These are phyloP conservation scores for Mellivora capensis DNA, from an alignment of 2,113 vertebrate genomes.

Conservation along the genomic window DNA sequence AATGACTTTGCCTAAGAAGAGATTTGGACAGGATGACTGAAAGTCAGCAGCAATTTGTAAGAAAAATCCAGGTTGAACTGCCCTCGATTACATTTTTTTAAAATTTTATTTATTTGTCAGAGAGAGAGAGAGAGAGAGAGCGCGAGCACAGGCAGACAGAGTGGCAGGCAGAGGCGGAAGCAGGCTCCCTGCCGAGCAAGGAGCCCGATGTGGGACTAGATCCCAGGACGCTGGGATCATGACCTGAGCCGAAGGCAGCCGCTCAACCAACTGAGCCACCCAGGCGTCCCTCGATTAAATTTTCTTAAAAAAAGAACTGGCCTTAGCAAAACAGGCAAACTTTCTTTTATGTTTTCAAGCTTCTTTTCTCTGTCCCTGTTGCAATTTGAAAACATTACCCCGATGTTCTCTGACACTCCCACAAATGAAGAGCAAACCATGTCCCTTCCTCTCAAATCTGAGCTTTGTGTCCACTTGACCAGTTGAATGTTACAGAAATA, in stretches of 20 bases:
- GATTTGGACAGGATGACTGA: neutral
- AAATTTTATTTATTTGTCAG: too few species aligned
- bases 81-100: neutral
- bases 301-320: neutral
- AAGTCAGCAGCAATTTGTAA: slow-evolving; percentile 8
- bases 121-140: too few species aligned
- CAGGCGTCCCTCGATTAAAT: neutral
- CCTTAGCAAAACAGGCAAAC: neutral
- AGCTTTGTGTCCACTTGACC: neutral
- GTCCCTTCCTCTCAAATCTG: neutral
- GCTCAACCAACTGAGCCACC: too few species aligned
- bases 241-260: too few species aligned
- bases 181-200: too few species aligned
- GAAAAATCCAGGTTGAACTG: neutral
- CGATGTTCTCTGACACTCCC: neutral
- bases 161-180: too few species aligned
- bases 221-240: too few species aligned
- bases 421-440: neutral
- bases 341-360: neutral
- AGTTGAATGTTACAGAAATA: neutral
- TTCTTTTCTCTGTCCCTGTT: slow-evolving; percentile 10
- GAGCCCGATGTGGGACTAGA: too few species aligned
- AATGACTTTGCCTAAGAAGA: neutral
- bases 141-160: too few species aligned
- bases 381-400: neutral